Evolutionary conservation across 2,888 invertebrate species (phyloP), one percentile per base, ranked within the genome.

Genomic region (Altica lythri): DNA sequence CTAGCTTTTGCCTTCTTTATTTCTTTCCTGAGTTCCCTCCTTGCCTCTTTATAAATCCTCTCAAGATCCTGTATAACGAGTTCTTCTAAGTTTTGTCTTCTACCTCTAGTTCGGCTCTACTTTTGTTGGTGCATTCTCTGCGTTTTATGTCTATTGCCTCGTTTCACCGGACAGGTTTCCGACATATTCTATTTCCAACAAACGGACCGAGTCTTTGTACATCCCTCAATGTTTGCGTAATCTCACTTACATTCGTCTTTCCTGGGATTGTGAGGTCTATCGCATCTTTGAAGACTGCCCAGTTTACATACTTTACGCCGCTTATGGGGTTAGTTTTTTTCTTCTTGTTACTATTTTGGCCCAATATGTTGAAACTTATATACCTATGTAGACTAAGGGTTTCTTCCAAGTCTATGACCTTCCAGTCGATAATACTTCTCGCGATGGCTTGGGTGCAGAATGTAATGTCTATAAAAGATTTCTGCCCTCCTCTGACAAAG

Each of bases 401-500:
- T 14, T 48, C 30, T 12, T 30, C 13, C 9, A 30, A 37, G 13
- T 10, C 4, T 1, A 12, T 12, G 5, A 48, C 38, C 14, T 29
- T 16, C 30, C 29, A 48, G 9, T 18, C 19, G 3, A 2, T n/a
- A 4, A 48, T 17, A 12, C 10, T 29, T 5, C 12, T 5, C 2
- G 19, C 25, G 5, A 38, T 34, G 12, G 6, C 17, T 18, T 14
- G n/a, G 10, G 48, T 29, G 37, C 25, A 16, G 8, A 38, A 13
- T 9, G 30, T 48, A 13, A 48, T 5, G 13, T 48, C 48, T n/a
- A 48, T 16, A 22, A 18, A 29, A 4, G 27, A 43, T 2, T n/a
- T 30, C 22, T 50, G 50, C 10, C 10, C 18, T 9, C 32, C 34
- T 10, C 30, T 34, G n/a, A 12, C 18, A 9, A 48, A 48, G 4